Evolutionary conservation across 2,797 vertebrate genomes (phyloP).

Genomic region (Pteropus rufus): DNA sequence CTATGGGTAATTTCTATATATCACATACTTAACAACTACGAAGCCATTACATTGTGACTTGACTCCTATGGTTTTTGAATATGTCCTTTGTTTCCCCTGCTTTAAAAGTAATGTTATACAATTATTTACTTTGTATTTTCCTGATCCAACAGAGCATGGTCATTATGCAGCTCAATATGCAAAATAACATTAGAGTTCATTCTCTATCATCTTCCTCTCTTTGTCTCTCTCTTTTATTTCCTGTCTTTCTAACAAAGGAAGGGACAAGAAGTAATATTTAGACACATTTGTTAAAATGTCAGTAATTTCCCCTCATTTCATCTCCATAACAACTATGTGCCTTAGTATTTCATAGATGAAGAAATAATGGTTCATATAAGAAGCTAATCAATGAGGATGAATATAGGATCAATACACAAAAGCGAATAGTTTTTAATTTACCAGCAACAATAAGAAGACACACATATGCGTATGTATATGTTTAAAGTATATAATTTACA

Average conservation of each 20-base stretch:
- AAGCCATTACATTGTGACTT: background rate
- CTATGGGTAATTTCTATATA: background rate
- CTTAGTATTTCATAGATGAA: background rate
- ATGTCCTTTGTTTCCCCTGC: background rate
- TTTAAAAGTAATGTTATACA: background rate
- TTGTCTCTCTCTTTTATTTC: background rate
- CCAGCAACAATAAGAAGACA: background rate
- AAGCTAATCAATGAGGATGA: background rate
- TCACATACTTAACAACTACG: background rate
- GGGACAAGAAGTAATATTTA: background rate
- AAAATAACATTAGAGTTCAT: background rate
- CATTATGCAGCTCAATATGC: background rate
- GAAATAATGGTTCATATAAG: background rate
- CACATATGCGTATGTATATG: background rate
- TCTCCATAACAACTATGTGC: background rate
- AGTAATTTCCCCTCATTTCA: background rate
- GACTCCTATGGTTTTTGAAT: background rate
- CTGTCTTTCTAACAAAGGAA: background rate
- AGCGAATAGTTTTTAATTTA: background rate
- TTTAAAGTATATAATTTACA: slow-evolving; percentile 12
- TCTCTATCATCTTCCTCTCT: background rate
- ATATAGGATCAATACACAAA: background rate
- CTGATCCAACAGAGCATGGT: background rate
- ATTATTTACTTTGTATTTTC: background rate
- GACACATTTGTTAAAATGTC: background rate